These are phyloP conservation scores for Phrixothrix hirtus DNA, from an alignment of 2,888 invertebrate genomes.

Conservation along the genomic window DNA sequence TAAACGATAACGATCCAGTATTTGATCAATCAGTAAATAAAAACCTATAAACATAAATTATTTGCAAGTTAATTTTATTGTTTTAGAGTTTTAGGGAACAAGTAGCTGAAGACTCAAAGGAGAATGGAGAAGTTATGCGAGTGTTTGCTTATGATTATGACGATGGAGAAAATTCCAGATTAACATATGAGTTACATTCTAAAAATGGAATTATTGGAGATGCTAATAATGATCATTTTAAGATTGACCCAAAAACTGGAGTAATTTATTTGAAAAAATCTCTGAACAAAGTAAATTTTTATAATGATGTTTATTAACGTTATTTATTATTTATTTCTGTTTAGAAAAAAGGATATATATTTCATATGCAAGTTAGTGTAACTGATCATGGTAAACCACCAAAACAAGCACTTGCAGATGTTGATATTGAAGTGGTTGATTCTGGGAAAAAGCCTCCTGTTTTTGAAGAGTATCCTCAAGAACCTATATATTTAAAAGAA, in stretches of 20 bases:
- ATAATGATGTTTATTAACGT: too few species aligned
- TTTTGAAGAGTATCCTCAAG: constrained; percentile 66
- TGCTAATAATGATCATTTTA: constrained; percentile 70
- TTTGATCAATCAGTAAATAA: constrained; percentile 75
- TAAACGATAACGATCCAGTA: constrained; percentile 87
- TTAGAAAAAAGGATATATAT: constrained; percentile 66
- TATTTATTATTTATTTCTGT: constrained; percentile 34
- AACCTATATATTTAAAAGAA: constrained; percentile 71
- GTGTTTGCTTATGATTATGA: constrained; percentile 93
- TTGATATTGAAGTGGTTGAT: constrained; percentile 83
- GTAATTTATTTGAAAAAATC: constrained; percentile 63
- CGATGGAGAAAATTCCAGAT: constrained; percentile 86
- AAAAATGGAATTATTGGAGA: constrained; percentile 57
- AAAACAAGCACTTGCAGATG: constrained; percentile 71
- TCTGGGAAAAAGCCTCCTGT: constrained; percentile 84
- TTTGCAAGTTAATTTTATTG: constrained; percentile 45
- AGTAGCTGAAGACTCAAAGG: constrained; percentile 78
- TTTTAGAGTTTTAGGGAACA: constrained; percentile 70
- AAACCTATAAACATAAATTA: background rate
- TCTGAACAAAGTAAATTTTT: constrained; percentile 5
- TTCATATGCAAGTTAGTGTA: constrained; percentile 75
- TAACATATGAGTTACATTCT: constrained; percentile 68
- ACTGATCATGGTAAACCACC: constrained; percentile 72
- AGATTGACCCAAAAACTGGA: constrained; percentile 79
- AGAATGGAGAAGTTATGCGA: constrained; percentile 78